Evolutionary conservation across 2,888 invertebrate species (phyloP), one percentile per base, ranked within the genome.

Genomic region (Lypha dubia): DNA sequence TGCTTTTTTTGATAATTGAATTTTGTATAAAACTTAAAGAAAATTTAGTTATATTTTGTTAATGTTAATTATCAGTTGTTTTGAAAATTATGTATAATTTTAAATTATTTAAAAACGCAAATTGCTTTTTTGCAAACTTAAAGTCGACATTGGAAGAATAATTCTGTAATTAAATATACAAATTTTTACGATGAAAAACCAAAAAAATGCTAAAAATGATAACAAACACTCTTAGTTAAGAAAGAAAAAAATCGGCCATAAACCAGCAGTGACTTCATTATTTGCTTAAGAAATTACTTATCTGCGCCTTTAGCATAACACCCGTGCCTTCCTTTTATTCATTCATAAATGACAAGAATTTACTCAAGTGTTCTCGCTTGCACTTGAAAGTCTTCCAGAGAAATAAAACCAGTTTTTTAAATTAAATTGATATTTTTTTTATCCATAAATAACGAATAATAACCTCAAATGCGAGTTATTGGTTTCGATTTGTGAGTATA

Each of bases 221-320:
- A 75, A 65, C 8, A 20, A 28, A 0, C 4, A 38, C 11, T 11
- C 13, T 11, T 38, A 13, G 38, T 38, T 11, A 38, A 11, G 13
- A 13, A 38, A 28, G n/a, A 28, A 38, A 38, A 38, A 38, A 11
- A 13, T 13, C 11, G 13, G 1, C 13, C 11, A 38, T 3, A 11
- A 38, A 38, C 38, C 38, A n/a, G n/a, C 44, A n/a, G 53, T 62
- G 67, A 70, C 70, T 28, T 62, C 62, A 77, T 53, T 68, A 28
- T 77, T 75, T 77, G 13, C 41, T 11, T 49, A 68, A 76, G 58
- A 22, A 49, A 60, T 28, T 28, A 68, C 28, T 77, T 68, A 17
- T 51, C 15, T 53, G 32, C 32, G 13, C 2, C 28, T 28, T 28
- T 28, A 28, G 28, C 28, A 28, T 5, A 4, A 28, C 5, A 28